phyloP scores from a whole-genome alignment of 2,113 vertebrate genomes.

The Oncorhynchus masou region DNA sequence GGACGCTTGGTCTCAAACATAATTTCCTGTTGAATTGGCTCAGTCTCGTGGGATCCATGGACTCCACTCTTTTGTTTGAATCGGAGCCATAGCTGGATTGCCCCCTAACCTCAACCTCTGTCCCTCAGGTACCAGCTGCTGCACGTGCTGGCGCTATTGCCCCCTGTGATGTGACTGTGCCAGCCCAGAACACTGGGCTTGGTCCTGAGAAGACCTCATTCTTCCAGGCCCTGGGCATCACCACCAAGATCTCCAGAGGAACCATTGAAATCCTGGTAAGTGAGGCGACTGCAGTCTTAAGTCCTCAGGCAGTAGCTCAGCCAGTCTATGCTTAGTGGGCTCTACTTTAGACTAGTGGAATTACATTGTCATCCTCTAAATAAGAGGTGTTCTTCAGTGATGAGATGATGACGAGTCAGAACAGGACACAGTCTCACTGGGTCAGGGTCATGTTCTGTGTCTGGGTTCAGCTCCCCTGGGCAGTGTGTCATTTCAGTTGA shows the following conservation, averaged over 20 bases:
- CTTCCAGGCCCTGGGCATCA: conserved; percentile 98
- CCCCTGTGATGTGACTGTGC: conserved; percentile 91
- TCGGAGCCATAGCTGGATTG: not conserved
- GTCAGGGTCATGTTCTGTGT: too few species aligned
- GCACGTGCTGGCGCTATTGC: conserved; percentile 96
- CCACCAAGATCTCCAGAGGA: conserved; percentile 98
- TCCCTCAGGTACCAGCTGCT: conserved; percentile 87
- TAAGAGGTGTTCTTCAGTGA: too few species aligned
- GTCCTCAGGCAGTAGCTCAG: too few species aligned
- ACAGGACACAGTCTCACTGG: too few species aligned
- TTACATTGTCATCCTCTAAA: too few species aligned
- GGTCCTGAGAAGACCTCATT: conserved; percentile 98
- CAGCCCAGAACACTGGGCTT: conserved; percentile 94
- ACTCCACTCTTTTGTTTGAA: not conserved
- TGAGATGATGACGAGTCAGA: too few species aligned
- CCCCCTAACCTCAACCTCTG: not conserved
- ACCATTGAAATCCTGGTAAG: conserved; percentile 98
- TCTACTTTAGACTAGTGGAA: too few species aligned
- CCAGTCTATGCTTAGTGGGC: too few species aligned
- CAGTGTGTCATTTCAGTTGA: too few species aligned
- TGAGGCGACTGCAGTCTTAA: conserved; percentile 23
- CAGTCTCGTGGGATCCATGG: not conserved
- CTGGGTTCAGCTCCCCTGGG: too few species aligned
- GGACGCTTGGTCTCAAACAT: conserved; percentile 70
- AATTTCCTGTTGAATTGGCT: not conserved